Conservation (phyloP, 2,888 invertebrate genomes). For the Arge pagana region DNA sequence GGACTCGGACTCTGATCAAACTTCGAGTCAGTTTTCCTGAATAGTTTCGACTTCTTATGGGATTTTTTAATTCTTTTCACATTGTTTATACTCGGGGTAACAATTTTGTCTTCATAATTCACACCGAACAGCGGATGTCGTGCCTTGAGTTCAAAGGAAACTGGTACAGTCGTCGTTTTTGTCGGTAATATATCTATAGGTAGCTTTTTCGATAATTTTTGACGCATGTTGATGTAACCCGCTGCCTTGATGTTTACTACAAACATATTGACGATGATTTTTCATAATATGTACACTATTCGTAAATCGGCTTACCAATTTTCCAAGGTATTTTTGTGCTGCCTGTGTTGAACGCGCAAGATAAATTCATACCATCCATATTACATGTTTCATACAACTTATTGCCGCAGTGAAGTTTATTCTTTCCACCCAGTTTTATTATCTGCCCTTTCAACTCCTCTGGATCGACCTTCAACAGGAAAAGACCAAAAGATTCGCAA, state of each 20-base stretch:
- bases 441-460: conserved; percentile 29
- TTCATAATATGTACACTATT: no score
- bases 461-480: conserved; percentile 29
- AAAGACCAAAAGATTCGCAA: background rate
- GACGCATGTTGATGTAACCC: conserved; percentile 29
- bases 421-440: conserved; percentile 29
- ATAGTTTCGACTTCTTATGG: no score
- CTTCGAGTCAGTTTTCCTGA: no score
- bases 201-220: conserved; percentile 26
- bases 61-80: background rate
- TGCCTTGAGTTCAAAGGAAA: conserved; percentile 31
- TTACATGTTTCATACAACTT: conserved; percentile 30
- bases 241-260: conserved; percentile 32
- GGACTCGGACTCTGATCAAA: no score
- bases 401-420: conserved; percentile 31
- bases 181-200: conserved; percentile 5
- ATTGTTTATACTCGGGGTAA: background rate
- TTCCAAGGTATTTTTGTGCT: conserved; percentile 1
- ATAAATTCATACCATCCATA: conserved; percentile 25
- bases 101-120: conserved; percentile 6
- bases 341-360: conserved; percentile 30
- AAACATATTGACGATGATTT: background rate
- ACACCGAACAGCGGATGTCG: conserved; percentile 35
- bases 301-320: conserved; percentile 25
- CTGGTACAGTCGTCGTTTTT: conserved; percentile 26